Conservation (phyloP, 37 sponge, comb jelly and placozoan genomes). For the Dysidea cf. avara region DNA sequence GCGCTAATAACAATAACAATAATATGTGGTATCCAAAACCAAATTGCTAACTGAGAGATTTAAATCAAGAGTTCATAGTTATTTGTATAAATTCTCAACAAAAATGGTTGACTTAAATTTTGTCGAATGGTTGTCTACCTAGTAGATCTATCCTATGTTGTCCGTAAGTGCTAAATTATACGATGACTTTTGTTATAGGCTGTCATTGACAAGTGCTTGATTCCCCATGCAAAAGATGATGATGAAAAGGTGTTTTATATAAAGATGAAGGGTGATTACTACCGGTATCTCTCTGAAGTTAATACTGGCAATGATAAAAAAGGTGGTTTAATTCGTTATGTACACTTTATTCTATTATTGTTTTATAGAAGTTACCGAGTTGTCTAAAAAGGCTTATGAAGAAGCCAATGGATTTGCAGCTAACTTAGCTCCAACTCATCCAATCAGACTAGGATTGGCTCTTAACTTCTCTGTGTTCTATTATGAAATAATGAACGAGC, state of each 20-base stretch:
- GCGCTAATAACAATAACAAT: too few species aligned
- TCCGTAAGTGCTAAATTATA: too few species aligned
- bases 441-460: constrained; percentile 69
- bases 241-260: constrained; percentile 85
- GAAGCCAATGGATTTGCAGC: constrained; percentile 54
- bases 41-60: too few species aligned
- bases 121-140: too few species aligned
- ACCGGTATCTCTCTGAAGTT: constrained; percentile 81
- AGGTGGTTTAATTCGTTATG: background rate
- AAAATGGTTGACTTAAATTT: too few species aligned
- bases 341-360: background rate
- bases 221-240: background rate
- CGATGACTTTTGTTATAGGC: too few species aligned
- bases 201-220: constrained; percentile 18
- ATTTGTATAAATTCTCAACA: too few species aligned
- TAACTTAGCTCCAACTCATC: constrained; percentile 48
- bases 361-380: constrained; percentile 30
- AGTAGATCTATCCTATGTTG: too few species aligned
- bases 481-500: constrained; percentile 72
- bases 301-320: background rate
- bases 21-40: too few species aligned
- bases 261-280: constrained; percentile 98
- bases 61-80: too few species aligned
- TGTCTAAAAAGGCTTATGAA: constrained; percentile 63
- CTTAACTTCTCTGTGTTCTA: constrained; percentile 79